Conservation (phyloP, 1,140 invertebrate species). For the Drosophila malerkotliana region DNA sequence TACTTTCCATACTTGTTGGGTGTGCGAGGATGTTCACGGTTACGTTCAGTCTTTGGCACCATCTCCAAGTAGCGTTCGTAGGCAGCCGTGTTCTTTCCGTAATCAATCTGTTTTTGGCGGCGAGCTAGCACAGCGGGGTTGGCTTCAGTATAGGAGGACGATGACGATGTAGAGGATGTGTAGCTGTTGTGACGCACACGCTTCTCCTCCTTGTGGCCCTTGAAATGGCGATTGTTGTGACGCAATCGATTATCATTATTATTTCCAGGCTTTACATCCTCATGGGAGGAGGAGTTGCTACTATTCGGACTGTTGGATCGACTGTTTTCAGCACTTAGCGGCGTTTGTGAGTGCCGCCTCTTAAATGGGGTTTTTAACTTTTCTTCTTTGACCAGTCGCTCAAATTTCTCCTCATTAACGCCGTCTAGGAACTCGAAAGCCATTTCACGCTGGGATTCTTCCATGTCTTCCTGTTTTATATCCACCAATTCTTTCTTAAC, state of each 20-base stretch:
- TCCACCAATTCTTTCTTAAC: constrained; percentile 34
- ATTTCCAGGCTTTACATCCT: constrained; percentile 22
- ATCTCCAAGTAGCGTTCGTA: constrained; percentile 91
- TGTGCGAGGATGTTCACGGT: constrained; percentile 91
- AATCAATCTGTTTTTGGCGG: constrained; percentile 96
- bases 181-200: constrained; percentile 70
- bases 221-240: constrained; percentile 4
- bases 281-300: constrained; percentile 48
- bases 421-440: constrained; percentile 73
- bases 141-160: constrained; percentile 87
- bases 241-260: constrained; percentile 1
- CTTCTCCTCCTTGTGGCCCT: constrained; percentile 64
- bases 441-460: constrained; percentile 55
- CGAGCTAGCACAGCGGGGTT: constrained; percentile 89
- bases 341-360: constrained; percentile 72
- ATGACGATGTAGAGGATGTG: constrained; percentile 70
- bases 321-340: constrained; percentile 66
- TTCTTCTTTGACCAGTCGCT: constrained; percentile 77
- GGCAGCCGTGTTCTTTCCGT: constrained; percentile 96
- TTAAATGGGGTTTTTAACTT: constrained; percentile 83
- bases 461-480: constrained; percentile 15
- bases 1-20: constrained; percentile 94
- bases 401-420: constrained; percentile 80
- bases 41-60: constrained; percentile 87
- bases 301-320: constrained; percentile 75